Evolutionary conservation across 2,888 invertebrate species (phyloP), one percentile per base, ranked within the genome.

Genomic region (Epistrophe eligans): DNA sequence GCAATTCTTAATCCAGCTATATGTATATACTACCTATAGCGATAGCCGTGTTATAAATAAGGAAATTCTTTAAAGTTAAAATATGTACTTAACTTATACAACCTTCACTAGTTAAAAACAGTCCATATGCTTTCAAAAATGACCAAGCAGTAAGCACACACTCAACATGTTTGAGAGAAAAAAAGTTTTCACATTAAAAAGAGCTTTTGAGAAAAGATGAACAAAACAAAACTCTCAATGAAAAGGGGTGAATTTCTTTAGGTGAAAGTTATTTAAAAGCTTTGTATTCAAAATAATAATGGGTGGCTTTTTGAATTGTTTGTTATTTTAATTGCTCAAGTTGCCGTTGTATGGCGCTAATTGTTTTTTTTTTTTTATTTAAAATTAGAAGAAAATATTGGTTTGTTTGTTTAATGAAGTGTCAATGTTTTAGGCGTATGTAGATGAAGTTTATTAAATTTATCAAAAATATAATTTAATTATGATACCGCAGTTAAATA

Each of bases 121-220:
- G 4, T 52, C 19, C 5, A 11, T 5, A 52, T 13, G 15, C 15
- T 28, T 55, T 66, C 64, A 64, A 11, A 35, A 28, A 17, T 64
- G 76, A 76, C 64, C 64, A 76, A 77, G 52, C 32, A 15, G n/a
- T 15, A 66, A 77, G 52, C 32, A 15, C n/a, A 28, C 62, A 76
- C 57, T 71, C 73, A 52, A 79, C 85, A 81, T 64, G 77, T 85
- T 64, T 58, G 82, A 71, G 60, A 77, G 84, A 64, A 19, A 55
- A 45, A 45, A 64, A 67, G 40, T 15, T 66, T 38, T 38, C 60
- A 62, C 15, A 79, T 55, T 48, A 72, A 52, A 48, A 62, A 48
- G 50, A 84, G 84, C 84, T 84, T 84, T 84, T 48, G 7, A 48
- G 19, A 19, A 73, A 58, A 62, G 28, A 11, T 45, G 2, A 45